Conservation (phyloP, 1,140 invertebrate species). For the Eriosoma lanigerum region DNA sequence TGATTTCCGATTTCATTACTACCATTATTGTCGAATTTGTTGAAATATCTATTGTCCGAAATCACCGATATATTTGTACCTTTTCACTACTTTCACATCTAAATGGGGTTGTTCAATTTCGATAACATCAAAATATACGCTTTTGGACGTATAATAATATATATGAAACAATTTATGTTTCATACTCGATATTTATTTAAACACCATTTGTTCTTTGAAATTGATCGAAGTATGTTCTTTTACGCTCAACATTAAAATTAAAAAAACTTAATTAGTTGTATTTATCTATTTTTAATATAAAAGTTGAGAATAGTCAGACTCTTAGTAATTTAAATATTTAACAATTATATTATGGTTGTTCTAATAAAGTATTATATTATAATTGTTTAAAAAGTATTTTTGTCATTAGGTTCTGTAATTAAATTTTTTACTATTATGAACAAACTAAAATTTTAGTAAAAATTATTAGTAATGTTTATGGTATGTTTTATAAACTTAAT, state of each 20-base stretch:
- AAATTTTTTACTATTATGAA: too few relatives aligned
- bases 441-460: too few relatives aligned
- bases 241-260: neutral
- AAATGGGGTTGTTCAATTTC: slow-evolving; percentile 13
- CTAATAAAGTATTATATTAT: too few relatives aligned
- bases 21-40: neutral
- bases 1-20: neutral
- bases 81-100: neutral
- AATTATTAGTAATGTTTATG: too few relatives aligned
- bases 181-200: neutral
- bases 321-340: too few relatives aligned
- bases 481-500: too few relatives aligned
- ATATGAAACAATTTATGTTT: slow-evolving; percentile 2
- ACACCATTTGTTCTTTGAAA: neutral
- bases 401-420: too few relatives aligned
- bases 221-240: neutral
- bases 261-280: too few relatives aligned
- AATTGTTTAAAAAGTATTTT: too few relatives aligned
- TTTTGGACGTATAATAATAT: neutral
- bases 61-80: neutral
- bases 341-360: too few relatives aligned
- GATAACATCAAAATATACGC: neutral
- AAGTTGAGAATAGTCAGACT: too few relatives aligned
- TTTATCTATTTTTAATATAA: too few relatives aligned
- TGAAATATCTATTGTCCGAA: neutral